Percentiles rank a stretch among this genome's conserved stretches.
phyloP scores from a whole-genome alignment of 2,888 invertebrate species.

The Spilarctia lutea region DNA sequence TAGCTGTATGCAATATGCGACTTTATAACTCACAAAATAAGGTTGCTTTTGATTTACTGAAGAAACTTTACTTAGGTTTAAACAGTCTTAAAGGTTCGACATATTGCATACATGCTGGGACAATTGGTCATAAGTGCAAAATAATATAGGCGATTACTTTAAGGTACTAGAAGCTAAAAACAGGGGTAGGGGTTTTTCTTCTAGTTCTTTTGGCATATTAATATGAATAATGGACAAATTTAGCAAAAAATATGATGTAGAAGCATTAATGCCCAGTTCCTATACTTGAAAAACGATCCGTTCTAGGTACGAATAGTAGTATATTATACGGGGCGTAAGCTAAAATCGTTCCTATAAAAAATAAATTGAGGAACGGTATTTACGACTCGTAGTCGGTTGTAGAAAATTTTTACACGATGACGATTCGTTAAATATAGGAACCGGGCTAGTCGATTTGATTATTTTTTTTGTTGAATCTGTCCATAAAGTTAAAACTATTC shows the following conservation, averaged over 20 bases:
- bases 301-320: too few relatives aligned
- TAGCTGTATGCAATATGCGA: slow-evolving; percentile 32
- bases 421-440: too few relatives aligned
- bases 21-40: neutral
- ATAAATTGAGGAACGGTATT: too few relatives aligned
- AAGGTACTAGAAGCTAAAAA: slow-evolving; percentile 34
- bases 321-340: too few relatives aligned
- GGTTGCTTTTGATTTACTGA: neutral
- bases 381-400: too few relatives aligned
- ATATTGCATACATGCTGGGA: slow-evolving; percentile 40
- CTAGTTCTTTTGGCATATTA: neutral
- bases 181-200: slow-evolving; percentile 24
- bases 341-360: too few relatives aligned
- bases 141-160: slow-evolving; percentile 16
- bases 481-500: neutral
- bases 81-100: neutral
- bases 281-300: too few relatives aligned
- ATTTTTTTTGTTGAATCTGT: neutral
- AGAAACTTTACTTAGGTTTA: neutral
- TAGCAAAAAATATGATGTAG: neutral
- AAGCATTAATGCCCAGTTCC: too few relatives aligned
- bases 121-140: slow-evolving; percentile 29
- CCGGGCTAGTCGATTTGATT: too few relatives aligned
- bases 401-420: too few relatives aligned
- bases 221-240: neutral